phyloP scores from a whole-genome alignment of 2,113 vertebrate genomes.

The Lipophrys pholis region DNA sequence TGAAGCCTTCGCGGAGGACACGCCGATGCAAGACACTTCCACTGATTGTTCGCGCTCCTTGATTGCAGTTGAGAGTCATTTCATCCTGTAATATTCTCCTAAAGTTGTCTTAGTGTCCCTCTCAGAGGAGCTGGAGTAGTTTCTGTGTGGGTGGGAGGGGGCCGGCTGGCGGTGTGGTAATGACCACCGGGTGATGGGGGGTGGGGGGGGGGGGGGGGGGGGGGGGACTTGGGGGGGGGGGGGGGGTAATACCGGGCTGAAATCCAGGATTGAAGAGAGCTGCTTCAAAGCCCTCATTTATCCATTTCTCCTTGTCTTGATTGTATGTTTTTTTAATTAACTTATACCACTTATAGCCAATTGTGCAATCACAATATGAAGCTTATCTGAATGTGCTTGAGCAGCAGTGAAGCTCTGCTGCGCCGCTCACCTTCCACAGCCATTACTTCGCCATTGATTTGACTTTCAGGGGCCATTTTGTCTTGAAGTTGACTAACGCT shows the following conservation, averaged over 20 bases:
- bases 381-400: too few species aligned
- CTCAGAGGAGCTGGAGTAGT: background rate
- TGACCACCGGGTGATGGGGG: background rate
- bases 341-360: too few species aligned
- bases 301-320: slow-evolving; percentile 15
- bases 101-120: background rate
- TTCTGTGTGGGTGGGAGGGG: background rate
- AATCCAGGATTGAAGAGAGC: slow-evolving; percentile 1
- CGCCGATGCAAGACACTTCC: background rate
- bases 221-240: too few species aligned
- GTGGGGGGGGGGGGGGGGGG: background rate
- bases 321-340: slow-evolving; percentile 37
- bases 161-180: background rate
- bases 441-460: too few species aligned
- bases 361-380: too few species aligned
- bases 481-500: too few species aligned
- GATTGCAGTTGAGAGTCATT: background rate
- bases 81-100: background rate
- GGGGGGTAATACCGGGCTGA: background rate
- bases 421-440: too few species aligned
- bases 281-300: slow-evolving; percentile 11
- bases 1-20: too few species aligned
- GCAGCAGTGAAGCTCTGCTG: too few species aligned
- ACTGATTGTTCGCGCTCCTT: background rate
- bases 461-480: too few species aligned